Conservation (phyloP, 1,140 invertebrate species). For the Alviniconcha marisindica region DNA sequence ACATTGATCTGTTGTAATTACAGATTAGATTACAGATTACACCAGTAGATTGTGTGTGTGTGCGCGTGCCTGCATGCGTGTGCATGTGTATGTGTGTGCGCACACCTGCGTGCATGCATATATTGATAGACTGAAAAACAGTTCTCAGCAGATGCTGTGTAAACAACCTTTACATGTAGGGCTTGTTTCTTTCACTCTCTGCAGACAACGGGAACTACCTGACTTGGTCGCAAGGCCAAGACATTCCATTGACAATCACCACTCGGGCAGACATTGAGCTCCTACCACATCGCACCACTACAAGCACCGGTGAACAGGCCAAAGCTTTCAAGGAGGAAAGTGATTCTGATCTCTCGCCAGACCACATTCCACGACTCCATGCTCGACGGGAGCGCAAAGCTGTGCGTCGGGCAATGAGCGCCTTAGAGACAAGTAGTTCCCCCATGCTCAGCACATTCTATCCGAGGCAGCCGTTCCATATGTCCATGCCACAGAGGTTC, state of each 20-base stretch:
- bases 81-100: no score
- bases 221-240: conserved; percentile 28
- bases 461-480: conserved; percentile 25
- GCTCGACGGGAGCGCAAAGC: conserved; percentile 52
- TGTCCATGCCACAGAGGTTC: conserved; percentile 34
- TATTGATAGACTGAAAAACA: no score
- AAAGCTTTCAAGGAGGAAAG: conserved; percentile 50
- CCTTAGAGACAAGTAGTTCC: conserved; percentile 60
- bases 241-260: conserved; percentile 59
- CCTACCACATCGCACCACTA: conserved; percentile 1
- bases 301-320: not conserved
- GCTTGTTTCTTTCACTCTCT: no score
- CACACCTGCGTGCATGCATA: no score
- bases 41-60: no score
- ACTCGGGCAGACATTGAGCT: conserved; percentile 62
- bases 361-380: conserved; percentile 42
- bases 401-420: conserved; percentile 69
- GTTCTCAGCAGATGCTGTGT: no score
- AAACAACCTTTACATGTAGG: no score
- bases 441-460: conserved; percentile 20
- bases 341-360: conserved; percentile 59
- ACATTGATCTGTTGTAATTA: no score
- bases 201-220: conserved; percentile 45
- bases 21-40: no score
- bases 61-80: no score